phyloP scores from a whole-genome alignment of 1,140 invertebrate species.

The Megalonaias nervosa region DNA sequence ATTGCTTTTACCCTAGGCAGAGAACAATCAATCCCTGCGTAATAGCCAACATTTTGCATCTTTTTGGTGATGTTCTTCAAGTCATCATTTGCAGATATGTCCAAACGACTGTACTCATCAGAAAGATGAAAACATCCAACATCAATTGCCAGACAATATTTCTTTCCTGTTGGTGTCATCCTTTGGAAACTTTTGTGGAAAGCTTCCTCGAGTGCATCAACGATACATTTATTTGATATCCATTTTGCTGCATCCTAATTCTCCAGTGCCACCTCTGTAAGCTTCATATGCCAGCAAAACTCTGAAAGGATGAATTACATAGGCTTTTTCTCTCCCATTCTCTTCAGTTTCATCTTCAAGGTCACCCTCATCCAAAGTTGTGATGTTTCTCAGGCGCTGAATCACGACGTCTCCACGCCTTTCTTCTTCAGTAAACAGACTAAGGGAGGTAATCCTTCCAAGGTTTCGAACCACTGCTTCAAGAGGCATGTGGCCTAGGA shows the following conservation, averaged over 20 bases:
- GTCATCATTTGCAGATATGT: no score
- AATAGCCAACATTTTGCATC: no score
- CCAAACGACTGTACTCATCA: no score
- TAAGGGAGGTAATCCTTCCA: slow-evolving; percentile 78
- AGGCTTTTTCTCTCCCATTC: slow-evolving; percentile 68
- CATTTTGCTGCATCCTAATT: slow-evolving; percentile 69
- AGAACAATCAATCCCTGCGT: slow-evolving; percentile 53
- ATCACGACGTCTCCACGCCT: slow-evolving; percentile 61
- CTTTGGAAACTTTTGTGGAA: slow-evolving; percentile 71
- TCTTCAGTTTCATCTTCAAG: neutral
- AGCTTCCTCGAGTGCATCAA: slow-evolving; percentile 60
- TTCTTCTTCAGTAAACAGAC: slow-evolving; percentile 74
- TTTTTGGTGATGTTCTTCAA: no score
- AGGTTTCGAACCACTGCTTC: slow-evolving; percentile 76
- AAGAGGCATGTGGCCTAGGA: slow-evolving; percentile 76
- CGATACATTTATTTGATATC: slow-evolving; percentile 51
- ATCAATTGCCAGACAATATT: slow-evolving; percentile 76
- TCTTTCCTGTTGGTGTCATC: slow-evolving; percentile 73
- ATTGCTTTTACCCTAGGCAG: slow-evolving; percentile 19
- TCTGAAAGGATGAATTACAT: slow-evolving; percentile 76
- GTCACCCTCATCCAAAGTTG: neutral
- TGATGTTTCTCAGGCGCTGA: neutral
- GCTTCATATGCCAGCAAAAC: slow-evolving; percentile 75
- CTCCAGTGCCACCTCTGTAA: slow-evolving; percentile 76
- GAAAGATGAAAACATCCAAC: slow-evolving; percentile 67